A percentile compares a stretch with the other conserved stretches of the same genome.
Conservation (phyloP, 2,113 vertebrate species). For the Camelus dromedarius region DNA sequence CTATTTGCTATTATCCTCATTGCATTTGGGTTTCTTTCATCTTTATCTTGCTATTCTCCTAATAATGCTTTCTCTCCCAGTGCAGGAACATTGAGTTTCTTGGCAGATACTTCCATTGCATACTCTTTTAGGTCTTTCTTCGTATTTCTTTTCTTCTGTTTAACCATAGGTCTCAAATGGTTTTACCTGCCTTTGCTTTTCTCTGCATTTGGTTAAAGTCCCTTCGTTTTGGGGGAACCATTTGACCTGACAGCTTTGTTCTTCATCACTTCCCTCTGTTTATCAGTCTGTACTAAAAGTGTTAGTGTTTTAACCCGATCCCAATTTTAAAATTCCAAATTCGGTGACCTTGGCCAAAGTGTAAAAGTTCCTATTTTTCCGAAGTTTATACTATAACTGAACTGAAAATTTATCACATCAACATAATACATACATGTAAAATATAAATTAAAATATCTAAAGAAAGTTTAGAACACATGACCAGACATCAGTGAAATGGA, state of each 20-base stretch:
- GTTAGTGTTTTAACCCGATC: neutral
- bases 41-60: neutral
- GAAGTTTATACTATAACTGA: neutral
- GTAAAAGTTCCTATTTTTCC: neutral
- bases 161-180: neutral
- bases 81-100: neutral
- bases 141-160: neutral
- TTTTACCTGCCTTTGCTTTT: neutral
- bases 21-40: neutral
- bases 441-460: neutral
- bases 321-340: neutral
- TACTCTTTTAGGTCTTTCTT: neutral
- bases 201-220: neutral
- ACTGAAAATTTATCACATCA: neutral
- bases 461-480: neutral
- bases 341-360: neutral
- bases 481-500: neutral
- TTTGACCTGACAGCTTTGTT: neutral
- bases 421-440: neutral
- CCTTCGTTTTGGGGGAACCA: neutral
- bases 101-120: neutral
- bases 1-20: neutral
- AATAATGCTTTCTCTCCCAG: neutral
- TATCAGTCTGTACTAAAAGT: neutral
- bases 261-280: neutral